Base-by-base conservation (phyloP, 2,888 invertebrate genomes). In the Lepidochitona cinerea region DNA sequence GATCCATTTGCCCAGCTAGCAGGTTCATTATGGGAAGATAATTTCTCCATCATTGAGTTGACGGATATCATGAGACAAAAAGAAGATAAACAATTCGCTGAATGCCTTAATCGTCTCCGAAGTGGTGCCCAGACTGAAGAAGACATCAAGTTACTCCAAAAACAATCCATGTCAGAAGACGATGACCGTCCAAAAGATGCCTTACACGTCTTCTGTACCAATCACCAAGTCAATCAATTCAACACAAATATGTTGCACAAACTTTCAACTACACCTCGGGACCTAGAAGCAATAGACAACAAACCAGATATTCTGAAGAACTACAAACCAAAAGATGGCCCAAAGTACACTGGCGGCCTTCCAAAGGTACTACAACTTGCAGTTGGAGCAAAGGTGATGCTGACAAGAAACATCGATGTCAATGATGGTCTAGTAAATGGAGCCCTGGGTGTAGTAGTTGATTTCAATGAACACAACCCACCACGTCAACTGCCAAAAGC, bases 41-140 rank as follows among this genome's bases (percentile, higher is more conserved):
- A 54, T 32, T 75, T 73, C 52, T 52, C 37, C n/a, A 9, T 54
- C 35, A 32, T 70, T 18, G 69, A 75, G 36, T 65, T 77, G n/a
- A n/a, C n/a, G n/a, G n/a, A n/a, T n/a, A n/a, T 77, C 14, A 73
- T 75, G 74, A 54, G 75, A 9, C 77, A 77, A 37, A 73, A 73
- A 52, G 71, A 72, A 29, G 75, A 77, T 67, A 35, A 32, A 14
- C 41, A 65, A 14, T 77, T 77, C 64, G 77, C 75, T 52, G 37
- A 52, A 6, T 18, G 41, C 29, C 70, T 77, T 23, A 77, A 75
- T 41, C 72, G 74, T 53, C 14, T 74, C 6, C 36, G 76, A 18
- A 33, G 18, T 9, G 33, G 36, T n/a, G 23, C 32, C 5, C 68
- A 59, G 23, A 74, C 72, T 35, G 74, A 70, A 54, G 66, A 72